A percentile compares a stretch with the other conserved stretches of the same genome.
phyloP scores from a whole-genome alignment of 2,113 vertebrate genomes.

The Noctilio leporinus region DNA sequence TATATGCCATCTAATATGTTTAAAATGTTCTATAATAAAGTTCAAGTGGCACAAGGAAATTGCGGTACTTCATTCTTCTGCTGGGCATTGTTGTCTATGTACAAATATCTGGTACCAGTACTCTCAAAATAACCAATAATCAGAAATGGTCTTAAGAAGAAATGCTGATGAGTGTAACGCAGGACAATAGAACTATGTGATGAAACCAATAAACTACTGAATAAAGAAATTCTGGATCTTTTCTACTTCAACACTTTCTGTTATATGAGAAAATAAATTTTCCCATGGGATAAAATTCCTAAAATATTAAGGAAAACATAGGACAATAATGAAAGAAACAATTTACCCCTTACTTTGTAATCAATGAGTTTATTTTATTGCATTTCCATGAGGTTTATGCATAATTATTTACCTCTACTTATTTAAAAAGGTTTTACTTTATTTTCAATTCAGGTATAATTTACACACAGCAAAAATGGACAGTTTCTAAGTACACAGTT shows the following conservation, averaged over 20 bases:
- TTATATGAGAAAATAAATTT: background rate
- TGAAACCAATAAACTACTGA: background rate
- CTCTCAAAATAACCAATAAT: background rate
- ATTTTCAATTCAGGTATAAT: background rate
- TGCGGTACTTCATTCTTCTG: background rate
- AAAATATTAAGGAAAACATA: background rate
- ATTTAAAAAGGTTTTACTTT: background rate
- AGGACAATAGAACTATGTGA: background rate
- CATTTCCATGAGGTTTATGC: background rate
- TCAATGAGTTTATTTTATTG: background rate
- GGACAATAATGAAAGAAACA: background rate
- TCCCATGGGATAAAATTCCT: background rate
- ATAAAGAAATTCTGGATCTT: background rate
- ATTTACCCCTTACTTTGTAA: background rate
- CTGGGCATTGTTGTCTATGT: background rate
- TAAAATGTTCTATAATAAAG: background rate
- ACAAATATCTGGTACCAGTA: background rate
- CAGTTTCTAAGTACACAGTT: background rate
- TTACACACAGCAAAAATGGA: background rate
- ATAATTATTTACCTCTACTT: background rate
- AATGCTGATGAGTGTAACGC: background rate
- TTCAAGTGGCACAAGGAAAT: background rate
- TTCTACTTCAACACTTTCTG: background rate
- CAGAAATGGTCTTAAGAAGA: background rate
- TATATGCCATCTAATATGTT: background rate